Evolutionary conservation across 2,113 vertebrate genomes (phyloP), one percentile per base, ranked within the genome.

Genomic region (Petrocephalus microphthalmus): DNA sequence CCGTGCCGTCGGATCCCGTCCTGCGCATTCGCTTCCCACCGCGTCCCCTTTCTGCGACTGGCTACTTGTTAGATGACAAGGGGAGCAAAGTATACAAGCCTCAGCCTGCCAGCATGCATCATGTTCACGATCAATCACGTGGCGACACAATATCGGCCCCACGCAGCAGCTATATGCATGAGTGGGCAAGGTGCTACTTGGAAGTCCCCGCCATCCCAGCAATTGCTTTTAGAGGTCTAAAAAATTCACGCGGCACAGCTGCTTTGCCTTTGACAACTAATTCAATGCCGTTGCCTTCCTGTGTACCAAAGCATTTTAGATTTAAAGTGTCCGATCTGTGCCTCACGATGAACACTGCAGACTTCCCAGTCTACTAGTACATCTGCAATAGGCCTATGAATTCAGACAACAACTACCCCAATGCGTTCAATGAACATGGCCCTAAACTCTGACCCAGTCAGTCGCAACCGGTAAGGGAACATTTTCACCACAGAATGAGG

Each of bases 101-200:
- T 60, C 85, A 42, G 17, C 85, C 85, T 86, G 85, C 37, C 33
- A 57, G 7, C 1, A 45, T 53, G 37, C 33, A 37, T 51, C 2
- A n/a, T 86, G 53, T 60, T 86, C 85, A 86, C 37, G 22, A 45
- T 86, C 85, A 45, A 42, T 86, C 53, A 86, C n/a, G 45, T 11
- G 33, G 85, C 5, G 17, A 64, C 60, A n/a, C 85, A 45, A 22
- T 86, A 25, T 22, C 8, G 2, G 8, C 3, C 45, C 29, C 37
- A 47, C 22, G 19, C 53, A 57, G 45, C 81, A 42, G 53, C 17
- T 60, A 7, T 29, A 47, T 45, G 19, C 84, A 57, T 29, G 52
- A 54, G 0, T 19, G 25, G 25, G n/a, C n/a, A 53, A 52, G 78
- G 29, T 49, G 51, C 13, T 5, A 15, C 17, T 3, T 0, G 19